Evolutionary conservation across 2,113 vertebrate genomes (phyloP).

Genomic region (Lepus timidus): DNA sequence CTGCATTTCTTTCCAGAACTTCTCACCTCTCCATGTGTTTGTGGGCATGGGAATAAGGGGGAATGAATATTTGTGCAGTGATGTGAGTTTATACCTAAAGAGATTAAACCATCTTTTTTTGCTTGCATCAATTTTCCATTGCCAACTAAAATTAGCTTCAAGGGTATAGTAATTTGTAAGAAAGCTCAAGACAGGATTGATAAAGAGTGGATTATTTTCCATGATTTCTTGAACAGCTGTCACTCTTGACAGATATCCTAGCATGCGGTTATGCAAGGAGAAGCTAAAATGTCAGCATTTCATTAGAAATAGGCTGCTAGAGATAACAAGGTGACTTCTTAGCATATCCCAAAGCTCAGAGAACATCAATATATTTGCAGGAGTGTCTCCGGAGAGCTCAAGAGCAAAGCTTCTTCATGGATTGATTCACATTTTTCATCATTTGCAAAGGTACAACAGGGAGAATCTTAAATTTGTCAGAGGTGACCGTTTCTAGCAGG

Average conservation of each 20-base stretch:
- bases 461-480: constrained; percentile 30
- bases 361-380: constrained; percentile 76
- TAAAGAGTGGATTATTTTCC: constrained; percentile 61
- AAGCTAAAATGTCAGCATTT: constrained; percentile 83
- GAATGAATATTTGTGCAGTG: neutral
- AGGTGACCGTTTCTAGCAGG: neutral
- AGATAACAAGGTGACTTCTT: constrained; percentile 79
- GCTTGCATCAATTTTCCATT: constrained; percentile 71
- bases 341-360: constrained; percentile 73
- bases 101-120: constrained; percentile 62
- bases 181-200: constrained; percentile 57
- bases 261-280: constrained; percentile 78
- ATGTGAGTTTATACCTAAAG: constrained; percentile 54
- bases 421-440: neutral
- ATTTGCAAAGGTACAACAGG: neutral
- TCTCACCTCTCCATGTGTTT: neutral
- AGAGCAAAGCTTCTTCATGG: constrained; percentile 7
- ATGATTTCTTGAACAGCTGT: constrained; percentile 71
- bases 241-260: constrained; percentile 77
- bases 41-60: neutral
- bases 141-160: constrained; percentile 74
- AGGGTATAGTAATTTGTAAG: constrained; percentile 61
- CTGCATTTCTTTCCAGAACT: constrained; percentile 9
- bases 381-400: constrained; percentile 29
- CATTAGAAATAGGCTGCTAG: constrained; percentile 80